Percentiles rank a stretch among this genome's conserved stretches.
Evolutionary conservation across 2,888 invertebrate genomes (phyloP).

Genomic region (Rugalucina vietnamica): DNA sequence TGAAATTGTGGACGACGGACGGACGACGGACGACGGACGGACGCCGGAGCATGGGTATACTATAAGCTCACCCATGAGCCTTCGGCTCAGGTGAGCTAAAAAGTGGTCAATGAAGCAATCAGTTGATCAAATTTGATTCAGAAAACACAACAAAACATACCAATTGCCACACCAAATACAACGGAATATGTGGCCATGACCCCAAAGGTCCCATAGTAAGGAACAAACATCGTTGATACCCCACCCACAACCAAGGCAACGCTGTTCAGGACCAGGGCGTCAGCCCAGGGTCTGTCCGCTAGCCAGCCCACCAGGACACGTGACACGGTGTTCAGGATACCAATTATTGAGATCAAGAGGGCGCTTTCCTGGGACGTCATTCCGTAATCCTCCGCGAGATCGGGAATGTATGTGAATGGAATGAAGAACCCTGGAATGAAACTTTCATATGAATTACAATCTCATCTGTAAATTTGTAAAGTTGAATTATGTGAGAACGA

Average conservation of each 20-base stretch:
- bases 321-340: conserved; percentile 96
- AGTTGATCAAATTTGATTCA: neutral
- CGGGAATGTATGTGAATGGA: conserved; percentile 91
- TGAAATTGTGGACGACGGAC: neutral
- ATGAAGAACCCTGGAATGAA: conserved; percentile 92
- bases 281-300: conserved; percentile 89
- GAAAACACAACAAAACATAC: conserved; percentile 63
- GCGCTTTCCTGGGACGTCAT: conserved; percentile 64
- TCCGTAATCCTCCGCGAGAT: conserved; percentile 65
- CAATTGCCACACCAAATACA: conserved; percentile 90
- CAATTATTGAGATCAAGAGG: conserved; percentile 69
- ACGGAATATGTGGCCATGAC: conserved; percentile 92
- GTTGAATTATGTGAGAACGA: too few species aligned
- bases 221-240: conserved; percentile 91
- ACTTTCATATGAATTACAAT: neutral
- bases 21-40: neutral
- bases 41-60: neutral
- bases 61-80: neutral
- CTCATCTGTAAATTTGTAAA: neutral
- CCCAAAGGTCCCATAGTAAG: conserved; percentile 91
- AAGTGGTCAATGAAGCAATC: neutral
- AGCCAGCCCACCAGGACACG: conserved; percentile 95
- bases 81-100: neutral
- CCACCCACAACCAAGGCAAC: conserved; percentile 93
- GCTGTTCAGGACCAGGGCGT: conserved; percentile 95